phyloP scores from a whole-genome alignment of 2,888 invertebrate species.

The Melinaea menophilus region DNA sequence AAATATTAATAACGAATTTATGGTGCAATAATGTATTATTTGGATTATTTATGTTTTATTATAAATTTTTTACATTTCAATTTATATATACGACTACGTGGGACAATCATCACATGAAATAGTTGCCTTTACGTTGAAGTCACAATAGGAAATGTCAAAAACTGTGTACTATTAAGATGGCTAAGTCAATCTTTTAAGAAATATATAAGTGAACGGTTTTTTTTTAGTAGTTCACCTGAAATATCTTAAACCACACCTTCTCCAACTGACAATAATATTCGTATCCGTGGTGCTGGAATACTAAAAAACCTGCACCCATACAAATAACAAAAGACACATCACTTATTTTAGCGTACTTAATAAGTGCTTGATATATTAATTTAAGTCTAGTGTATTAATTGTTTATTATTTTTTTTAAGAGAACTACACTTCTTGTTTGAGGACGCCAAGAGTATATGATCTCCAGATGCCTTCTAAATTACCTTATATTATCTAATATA shows the following conservation, averaged over 20 bases:
- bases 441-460: conserved; percentile 50
- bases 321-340: neutral
- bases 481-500: conserved; percentile 37
- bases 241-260: too few relatives aligned
- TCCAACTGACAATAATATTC: too few relatives aligned
- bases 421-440: conserved; percentile 29
- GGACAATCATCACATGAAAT: conserved; percentile 3
- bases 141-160: too few relatives aligned
- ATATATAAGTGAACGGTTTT: too few relatives aligned
- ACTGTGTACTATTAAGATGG: too few relatives aligned
- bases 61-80: conserved; percentile 11
- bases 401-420: conserved; percentile 2
- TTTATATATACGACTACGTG: neutral
- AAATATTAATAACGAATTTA: conserved; percentile 33
- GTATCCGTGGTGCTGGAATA: too few relatives aligned
- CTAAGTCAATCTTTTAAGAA: too few relatives aligned
- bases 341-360: conserved; percentile 5
- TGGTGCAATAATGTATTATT: conserved; percentile 46
- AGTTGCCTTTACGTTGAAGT: neutral
- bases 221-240: too few relatives aligned
- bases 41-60: conserved; percentile 7
- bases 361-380: conserved; percentile 1
- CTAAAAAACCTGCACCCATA: too few relatives aligned
- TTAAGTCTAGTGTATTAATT: neutral
- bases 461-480: conserved; percentile 66